These are phyloP conservation scores for Paramormyrops kingsleyae DNA, from an alignment of 2,113 vertebrate genomes.

Conservation along the genomic window DNA sequence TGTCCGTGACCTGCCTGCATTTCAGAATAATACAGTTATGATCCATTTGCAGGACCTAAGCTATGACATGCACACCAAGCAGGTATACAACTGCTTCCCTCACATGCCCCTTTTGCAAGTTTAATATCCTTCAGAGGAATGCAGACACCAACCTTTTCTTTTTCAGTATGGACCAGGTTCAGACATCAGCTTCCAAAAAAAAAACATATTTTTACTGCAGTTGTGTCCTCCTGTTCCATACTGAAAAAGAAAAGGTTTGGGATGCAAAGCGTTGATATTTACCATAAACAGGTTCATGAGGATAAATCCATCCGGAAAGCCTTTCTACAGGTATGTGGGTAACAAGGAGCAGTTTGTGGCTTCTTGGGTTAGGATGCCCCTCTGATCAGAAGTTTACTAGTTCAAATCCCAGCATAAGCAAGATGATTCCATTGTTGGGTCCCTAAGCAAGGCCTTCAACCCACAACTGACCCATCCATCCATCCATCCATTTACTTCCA, in stretches of 20 bases:
- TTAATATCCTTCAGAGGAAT: background rate
- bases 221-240: background rate
- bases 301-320: background rate
- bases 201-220: background rate
- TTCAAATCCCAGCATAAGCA: background rate
- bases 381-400: background rate
- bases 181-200: background rate
- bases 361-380: background rate
- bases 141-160: background rate
- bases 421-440: background rate
- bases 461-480: too few species aligned
- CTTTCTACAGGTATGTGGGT: background rate
- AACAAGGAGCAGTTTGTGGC: background rate
- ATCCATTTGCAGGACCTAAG: background rate
- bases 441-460: background rate
- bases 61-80: background rate
- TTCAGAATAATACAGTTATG: background rate
- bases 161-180: too few species aligned
- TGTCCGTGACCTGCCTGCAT: background rate
- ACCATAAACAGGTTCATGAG: background rate
- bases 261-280: background rate
- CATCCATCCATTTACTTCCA: too few species aligned
- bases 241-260: background rate
- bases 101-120: background rate
- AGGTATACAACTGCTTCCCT: background rate